Evolutionary conservation across 2,113 vertebrate genomes (phyloP).

Genomic region (Prinia subflava): DNA sequence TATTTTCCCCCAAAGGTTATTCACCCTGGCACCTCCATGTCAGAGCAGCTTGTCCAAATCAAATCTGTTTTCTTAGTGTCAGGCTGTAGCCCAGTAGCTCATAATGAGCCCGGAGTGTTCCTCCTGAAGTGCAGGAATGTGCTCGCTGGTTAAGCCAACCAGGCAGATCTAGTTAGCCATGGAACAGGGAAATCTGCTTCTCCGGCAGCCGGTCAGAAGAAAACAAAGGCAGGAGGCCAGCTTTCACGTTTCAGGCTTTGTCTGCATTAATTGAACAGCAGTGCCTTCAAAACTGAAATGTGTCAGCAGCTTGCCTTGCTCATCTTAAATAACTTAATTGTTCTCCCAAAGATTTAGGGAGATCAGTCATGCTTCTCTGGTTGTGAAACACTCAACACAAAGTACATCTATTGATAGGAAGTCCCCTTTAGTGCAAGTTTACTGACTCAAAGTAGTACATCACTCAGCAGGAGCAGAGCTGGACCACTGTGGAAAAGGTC

Average conservation of each 20-base stretch:
- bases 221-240: conserved; percentile 33
- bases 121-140: conserved; percentile 48
- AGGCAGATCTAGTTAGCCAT: conserved; percentile 19
- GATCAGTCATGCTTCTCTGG: neutral
- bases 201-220: neutral
- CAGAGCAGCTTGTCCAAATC: conserved; percentile 24
- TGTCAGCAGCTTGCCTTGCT: conserved; percentile 32
- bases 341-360: neutral
- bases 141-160: neutral
- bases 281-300: neutral
- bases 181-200: neutral
- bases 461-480: neutral
- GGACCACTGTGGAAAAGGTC: neutral
- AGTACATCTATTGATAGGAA: neutral
- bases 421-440: neutral
- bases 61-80: conserved; percentile 48
- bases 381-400: neutral
- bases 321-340: conserved; percentile 1
- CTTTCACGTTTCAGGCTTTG: conserved; percentile 7
- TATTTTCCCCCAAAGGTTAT: neutral
- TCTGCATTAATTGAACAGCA: neutral
- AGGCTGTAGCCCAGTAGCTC: neutral
- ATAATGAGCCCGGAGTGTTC: neutral
- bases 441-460: neutral
- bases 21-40: conserved; percentile 13